Conservation (phyloP, 2,888 invertebrate species). For the Drosophila leonis region DNA sequence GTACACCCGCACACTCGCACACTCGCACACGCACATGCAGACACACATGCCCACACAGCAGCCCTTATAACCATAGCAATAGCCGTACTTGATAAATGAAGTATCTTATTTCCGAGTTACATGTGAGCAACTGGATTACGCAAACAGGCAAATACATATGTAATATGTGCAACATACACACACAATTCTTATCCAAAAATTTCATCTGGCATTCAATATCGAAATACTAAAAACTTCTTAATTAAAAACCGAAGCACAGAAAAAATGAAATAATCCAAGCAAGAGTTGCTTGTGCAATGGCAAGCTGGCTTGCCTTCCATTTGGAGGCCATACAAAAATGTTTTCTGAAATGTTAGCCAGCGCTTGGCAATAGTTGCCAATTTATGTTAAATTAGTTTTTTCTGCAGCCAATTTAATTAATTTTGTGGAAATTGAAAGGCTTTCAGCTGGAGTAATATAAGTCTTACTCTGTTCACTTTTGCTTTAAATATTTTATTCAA, state of each 20-base stretch:
- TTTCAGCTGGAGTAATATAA: background rate
- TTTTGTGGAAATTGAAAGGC: background rate
- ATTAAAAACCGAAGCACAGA: background rate
- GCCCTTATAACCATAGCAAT: background rate
- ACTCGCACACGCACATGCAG: background rate
- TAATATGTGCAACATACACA: background rate
- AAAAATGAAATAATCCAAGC: background rate
- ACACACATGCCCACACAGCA: background rate
- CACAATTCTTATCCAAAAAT: background rate
- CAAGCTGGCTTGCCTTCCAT: background rate
- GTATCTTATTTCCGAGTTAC: slow-evolving; percentile 34
- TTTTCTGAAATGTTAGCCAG: background rate
- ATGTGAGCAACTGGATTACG: slow-evolving; percentile 39
- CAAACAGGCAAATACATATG: background rate
- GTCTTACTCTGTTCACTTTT: background rate
- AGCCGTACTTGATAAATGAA: slow-evolving; percentile 47
- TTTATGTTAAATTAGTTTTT: background rate
- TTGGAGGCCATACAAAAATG: background rate
- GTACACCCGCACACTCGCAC: background rate
- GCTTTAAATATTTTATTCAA: background rate
- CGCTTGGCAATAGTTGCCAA: background rate
- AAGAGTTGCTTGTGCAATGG: background rate
- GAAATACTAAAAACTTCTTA: background rate
- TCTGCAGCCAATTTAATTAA: background rate
- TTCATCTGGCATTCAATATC: slow-evolving; percentile 4